Evolutionary conservation across 2,888 invertebrate species (phyloP), one percentile per base, ranked within the genome.

Genomic region (Chrysolina americana): DNA sequence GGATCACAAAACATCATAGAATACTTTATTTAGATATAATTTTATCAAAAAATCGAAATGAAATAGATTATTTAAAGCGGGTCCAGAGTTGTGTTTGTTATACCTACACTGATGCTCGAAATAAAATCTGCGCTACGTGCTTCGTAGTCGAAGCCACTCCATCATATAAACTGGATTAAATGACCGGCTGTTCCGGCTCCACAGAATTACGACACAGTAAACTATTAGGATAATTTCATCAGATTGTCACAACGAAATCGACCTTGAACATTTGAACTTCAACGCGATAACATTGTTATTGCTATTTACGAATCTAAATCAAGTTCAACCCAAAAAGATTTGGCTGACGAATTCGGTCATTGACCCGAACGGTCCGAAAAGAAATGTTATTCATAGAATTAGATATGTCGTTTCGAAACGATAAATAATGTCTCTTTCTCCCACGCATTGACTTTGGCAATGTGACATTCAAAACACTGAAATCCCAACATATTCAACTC

Each of bases 311-410:
- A 77, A 78, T 75, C 68, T 69, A 74, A 73, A 78, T 78, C 79
- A 79, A 80, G 80, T 80, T 80, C 80, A 79, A 76, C 68, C 72
- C 71, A 41, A 74, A 76, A 77, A 78, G 73, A 62, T 73, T 77
- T 76, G 74, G 75, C 76, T 70, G 72, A 65, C 75, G 75, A 68
- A 76, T 73, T 71, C 69, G 81, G 78, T 76, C 80, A 72, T 79
- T 78, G 78, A 78, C 79, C 80, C 69, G n/a, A 48, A 5, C 63
- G 65, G 62, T 66, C 65, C 71, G 71, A 76, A 79, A 79, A 77
- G 77, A 77, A 76, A 73, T 77, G 70, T 74, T 79, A 79, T 79
- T 79, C 76, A 76, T 70, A 71, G 77, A 72, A 68, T 63, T 72
- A 72, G 63, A 76, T 74, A 68, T 74, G 74, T 68, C 71, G 70